Conservation (phyloP, 2,113 vertebrate genomes). For the Ceuthmochares aereus region DNA sequence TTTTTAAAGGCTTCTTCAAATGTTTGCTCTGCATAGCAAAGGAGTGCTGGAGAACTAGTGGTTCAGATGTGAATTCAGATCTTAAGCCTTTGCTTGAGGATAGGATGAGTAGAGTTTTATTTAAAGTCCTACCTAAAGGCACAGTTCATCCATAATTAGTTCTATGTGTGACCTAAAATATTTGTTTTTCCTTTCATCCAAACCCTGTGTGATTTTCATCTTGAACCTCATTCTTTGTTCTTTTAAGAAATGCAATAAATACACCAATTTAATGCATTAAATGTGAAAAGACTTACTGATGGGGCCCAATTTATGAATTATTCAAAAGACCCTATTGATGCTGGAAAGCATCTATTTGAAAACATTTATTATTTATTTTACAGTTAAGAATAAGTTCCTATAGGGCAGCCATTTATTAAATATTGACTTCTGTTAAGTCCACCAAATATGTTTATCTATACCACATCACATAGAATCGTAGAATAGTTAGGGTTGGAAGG, state of each 20-base stretch:
- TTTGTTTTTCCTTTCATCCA: background rate
- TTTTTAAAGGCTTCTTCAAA: background rate
- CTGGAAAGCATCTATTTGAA: constrained; percentile 69
- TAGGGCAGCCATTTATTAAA: constrained; percentile 69
- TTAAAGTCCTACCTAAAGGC: background rate
- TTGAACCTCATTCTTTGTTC: constrained; percentile 37
- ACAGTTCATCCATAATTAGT: background rate
- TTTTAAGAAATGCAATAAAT: constrained; percentile 65
- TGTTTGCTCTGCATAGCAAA: background rate
- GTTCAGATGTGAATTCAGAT: background rate
- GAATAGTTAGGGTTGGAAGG: no score
- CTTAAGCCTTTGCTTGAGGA: background rate
- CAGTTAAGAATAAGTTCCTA: constrained; percentile 64
- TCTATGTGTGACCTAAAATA: constrained; percentile 3
- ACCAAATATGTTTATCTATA: constrained; percentile 21
- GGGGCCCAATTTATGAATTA: constrained; percentile 66
- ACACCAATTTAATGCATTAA: constrained; percentile 73
- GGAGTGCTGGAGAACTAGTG: background rate
- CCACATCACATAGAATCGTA: background rate
- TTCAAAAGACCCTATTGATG: constrained; percentile 57
- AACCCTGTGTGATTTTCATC: background rate
- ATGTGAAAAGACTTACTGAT: constrained; percentile 72
- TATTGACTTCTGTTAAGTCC: constrained; percentile 51
- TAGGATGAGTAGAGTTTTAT: background rate
- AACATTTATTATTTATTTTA: constrained; percentile 76